These are phyloP conservation scores for Pissodes strobi DNA, from an alignment of 1,140 invertebrate genomes.

Conservation along the genomic window DNA sequence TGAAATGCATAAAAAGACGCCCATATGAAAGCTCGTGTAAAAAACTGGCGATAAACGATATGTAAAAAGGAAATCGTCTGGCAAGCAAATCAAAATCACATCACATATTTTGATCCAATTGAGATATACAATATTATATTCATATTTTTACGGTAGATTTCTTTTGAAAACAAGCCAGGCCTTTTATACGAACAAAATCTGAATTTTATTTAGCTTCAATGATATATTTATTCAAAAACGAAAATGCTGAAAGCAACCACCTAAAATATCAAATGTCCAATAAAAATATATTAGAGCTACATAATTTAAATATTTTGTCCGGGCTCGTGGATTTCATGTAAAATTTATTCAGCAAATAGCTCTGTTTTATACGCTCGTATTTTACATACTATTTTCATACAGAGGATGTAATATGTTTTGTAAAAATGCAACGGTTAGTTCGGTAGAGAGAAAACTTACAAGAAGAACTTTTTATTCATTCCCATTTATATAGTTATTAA, in stretches of 20 bases:
- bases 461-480: too few relatives aligned
- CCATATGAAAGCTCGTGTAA: too few relatives aligned
- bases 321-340: slow-evolving; percentile 9
- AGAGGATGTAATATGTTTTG: too few relatives aligned
- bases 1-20: too few relatives aligned
- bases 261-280: slow-evolving; percentile 15
- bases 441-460: too few relatives aligned
- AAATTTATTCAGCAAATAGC: slow-evolving; percentile 11
- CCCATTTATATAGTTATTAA: too few relatives aligned
- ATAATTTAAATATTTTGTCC: slow-evolving; percentile 19
- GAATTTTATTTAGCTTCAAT: slow-evolving; percentile 20
- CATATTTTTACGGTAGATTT: slow-evolving; percentile 5
- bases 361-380: background rate
- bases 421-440: too few relatives aligned
- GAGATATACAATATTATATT: too few relatives aligned
- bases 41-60: background rate
- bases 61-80: slow-evolving; percentile 9
- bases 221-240: slow-evolving; percentile 12
- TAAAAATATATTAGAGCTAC: slow-evolving; percentile 19
- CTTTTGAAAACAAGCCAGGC: slow-evolving; percentile 3
- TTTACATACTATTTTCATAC: background rate
- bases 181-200: slow-evolving; percentile 8
- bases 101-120: slow-evolving; percentile 7
- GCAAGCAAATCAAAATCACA: background rate
- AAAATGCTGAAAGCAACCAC: slow-evolving; percentile 1